Base-by-base conservation (phyloP, 2,888 invertebrate genomes). In the Dryomyza anilis region DNA sequence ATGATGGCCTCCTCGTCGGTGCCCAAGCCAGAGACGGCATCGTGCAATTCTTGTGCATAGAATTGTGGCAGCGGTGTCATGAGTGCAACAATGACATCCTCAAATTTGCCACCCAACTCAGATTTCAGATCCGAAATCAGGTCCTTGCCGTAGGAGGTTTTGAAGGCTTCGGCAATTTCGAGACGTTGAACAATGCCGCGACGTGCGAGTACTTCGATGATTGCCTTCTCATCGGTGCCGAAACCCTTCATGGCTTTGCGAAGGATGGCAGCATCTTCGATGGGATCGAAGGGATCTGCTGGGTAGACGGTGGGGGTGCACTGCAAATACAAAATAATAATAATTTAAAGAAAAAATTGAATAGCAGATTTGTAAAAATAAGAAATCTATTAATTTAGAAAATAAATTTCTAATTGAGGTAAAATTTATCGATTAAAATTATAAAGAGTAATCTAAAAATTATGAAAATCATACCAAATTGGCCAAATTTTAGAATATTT, bases 221-320 rank as follows among this genome's bases (percentile, higher is more conserved):
- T 94, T 66, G 94, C 90, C 77, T 92, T 92, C 82, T 96, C 96
- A 79, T 96, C 94, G 33, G 95, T 95, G 64, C 96, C 94, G 76
- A 95, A 90, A 63, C 95, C 95, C 82, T 95, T 95, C 95, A 96
- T 95, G 21, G 95, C 95, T 82, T 93, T 94, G 72, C 93, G 89
- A 60, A 95, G 86, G 66, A 90, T 88, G 71, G 91, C 91, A 3
- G 95, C 94, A 86, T 95, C 95, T 57, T 90, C 89, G 67, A 89
- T 89, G 14, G 94, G 90, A 81, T 95, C 93, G 84, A 94, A 95
- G 45, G 92, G 92, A 72, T 93, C 91, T 68, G 92, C 92, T 46
- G 94, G 93, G 84, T 90, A 92, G 69, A 95, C 93, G 71, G 94
- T 94, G 78, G 94, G 94, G 71, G 92, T 93, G 83, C 93, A 93